Conservation (phyloP, 1,140 invertebrate genomes). For the Drosophila busckii region DNA sequence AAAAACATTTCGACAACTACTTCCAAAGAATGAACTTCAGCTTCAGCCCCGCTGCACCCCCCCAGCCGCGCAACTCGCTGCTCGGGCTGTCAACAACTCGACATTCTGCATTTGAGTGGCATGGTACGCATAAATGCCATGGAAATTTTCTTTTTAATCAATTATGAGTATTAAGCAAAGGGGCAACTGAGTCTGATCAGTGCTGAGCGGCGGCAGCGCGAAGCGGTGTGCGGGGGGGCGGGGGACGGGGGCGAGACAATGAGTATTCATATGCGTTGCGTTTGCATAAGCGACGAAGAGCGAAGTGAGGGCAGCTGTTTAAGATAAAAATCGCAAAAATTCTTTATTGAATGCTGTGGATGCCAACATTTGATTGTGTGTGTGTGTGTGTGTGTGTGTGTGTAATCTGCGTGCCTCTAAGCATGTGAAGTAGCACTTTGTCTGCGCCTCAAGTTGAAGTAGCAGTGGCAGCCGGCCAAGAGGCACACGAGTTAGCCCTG, state of each 20-base stretch:
- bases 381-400: constrained; percentile 33
- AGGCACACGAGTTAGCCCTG: not conserved
- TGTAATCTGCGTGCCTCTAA: constrained; percentile 53
- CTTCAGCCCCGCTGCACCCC: not conserved
- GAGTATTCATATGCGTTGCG: constrained; percentile 25
- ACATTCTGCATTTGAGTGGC: constrained; percentile 73
- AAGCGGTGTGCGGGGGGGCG: no score
- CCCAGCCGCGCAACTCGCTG: no score
- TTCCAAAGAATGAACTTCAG: constrained; percentile 54
- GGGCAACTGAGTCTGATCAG: constrained; percentile 32
- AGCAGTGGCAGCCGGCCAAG: constrained; percentile 30
- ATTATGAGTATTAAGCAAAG: constrained; percentile 74
- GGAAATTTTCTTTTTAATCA: constrained; percentile 78
- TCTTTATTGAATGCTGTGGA: constrained; percentile 74
- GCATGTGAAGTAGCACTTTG: constrained; percentile 69
- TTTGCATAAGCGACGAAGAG: constrained; percentile 33
- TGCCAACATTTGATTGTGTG: constrained; percentile 40
- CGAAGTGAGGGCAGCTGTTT: no score
- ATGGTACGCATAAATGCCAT: constrained; percentile 75
- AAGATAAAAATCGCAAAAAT: constrained; percentile 75
- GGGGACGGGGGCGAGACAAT: no score
- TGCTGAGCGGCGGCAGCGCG: no score
- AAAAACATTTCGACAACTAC: constrained; percentile 77
- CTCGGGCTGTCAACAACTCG: constrained; percentile 70
- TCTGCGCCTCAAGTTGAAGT: constrained; percentile 55